Percentiles rank a stretch among this genome's conserved stretches.
Conservation (phyloP, 2,888 invertebrate species). For the Dynastes grantii region DNA sequence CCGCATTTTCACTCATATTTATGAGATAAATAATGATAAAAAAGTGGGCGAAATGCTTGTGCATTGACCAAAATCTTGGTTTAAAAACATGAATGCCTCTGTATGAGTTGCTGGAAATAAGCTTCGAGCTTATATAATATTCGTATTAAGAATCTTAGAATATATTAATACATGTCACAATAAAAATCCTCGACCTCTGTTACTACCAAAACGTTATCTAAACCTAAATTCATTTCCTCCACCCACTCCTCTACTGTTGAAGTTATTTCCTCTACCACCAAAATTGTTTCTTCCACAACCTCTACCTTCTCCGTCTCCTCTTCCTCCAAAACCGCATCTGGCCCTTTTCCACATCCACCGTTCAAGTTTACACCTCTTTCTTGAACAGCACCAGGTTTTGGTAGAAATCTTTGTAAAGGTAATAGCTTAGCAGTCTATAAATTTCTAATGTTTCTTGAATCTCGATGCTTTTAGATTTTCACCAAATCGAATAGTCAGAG, state of each 20-base stretch:
- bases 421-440: conserved; percentile 96
- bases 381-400: conserved; percentile 77
- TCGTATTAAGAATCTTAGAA: neutral
- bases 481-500: conserved; percentile 94
- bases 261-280: conserved; percentile 34
- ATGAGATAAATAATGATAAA: no score
- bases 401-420: conserved; percentile 90
- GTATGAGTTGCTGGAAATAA: no score
- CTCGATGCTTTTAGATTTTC: conserved; percentile 94
- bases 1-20: neutral
- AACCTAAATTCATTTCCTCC: neutral
- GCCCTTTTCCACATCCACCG: conserved; percentile 54
- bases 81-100: no score
- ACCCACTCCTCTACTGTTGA: conserved; percentile 1
- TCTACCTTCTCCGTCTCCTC: conserved; percentile 57
- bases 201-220: no score
- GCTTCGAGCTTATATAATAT: no score
- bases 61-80: no score
- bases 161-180: neutral
- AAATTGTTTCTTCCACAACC: conserved; percentile 48
- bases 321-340: conserved; percentile 59
- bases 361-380: conserved; percentile 72
- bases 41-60: no score
- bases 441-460: conserved; percentile 87
- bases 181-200: no score